Evolutionary conservation across 2,797 vertebrate species (phyloP).

Genomic region (Acipenser oxyrinchus): DNA sequence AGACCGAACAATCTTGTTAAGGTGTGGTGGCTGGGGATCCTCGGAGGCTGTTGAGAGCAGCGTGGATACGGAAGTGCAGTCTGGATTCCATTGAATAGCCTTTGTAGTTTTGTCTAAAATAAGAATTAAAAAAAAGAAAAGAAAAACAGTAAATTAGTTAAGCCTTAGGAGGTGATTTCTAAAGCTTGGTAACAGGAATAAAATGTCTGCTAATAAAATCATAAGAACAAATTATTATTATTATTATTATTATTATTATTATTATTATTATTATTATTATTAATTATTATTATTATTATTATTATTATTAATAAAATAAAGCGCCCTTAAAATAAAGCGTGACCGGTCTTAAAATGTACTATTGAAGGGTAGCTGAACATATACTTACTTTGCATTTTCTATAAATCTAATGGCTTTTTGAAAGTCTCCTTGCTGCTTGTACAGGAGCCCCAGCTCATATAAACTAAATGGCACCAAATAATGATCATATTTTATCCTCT

Average conservation of each 20-base stretch:
- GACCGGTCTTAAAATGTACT: too few relatives aligned
- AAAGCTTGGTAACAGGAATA: too few relatives aligned
- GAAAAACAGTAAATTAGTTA: not conserved
- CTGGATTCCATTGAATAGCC: slow-evolving; percentile 95
- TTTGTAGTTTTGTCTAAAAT: slow-evolving; percentile 81
- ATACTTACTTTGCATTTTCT: slow-evolving; percentile 82
- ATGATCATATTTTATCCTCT: slow-evolving; percentile 77
- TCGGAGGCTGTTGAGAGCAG: slow-evolving; percentile 78
- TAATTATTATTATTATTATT: too few relatives aligned
- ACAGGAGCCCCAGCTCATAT: slow-evolving; percentile 82
- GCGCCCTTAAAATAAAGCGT: too few relatives aligned
- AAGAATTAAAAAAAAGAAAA: not conserved
- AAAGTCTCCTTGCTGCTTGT: slow-evolving; percentile 75
- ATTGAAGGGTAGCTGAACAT: too few relatives aligned
- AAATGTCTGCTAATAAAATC: too few relatives aligned
- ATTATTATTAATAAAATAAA: too few relatives aligned
- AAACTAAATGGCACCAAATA: slow-evolving; percentile 83
- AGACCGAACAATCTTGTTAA: slow-evolving; percentile 20
- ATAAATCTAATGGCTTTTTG: slow-evolving; percentile 71
- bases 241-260: too few relatives aligned
- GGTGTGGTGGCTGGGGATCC: slow-evolving; percentile 63
- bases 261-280: too few relatives aligned
- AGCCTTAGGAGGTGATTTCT: too few relatives aligned
- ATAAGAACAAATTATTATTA: too few relatives aligned
- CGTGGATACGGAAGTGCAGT: slow-evolving; percentile 92